These are phyloP conservation scores for Ginglymostoma cirratum DNA, from an alignment of 2,113 vertebrate species.

Conservation along the genomic window DNA sequence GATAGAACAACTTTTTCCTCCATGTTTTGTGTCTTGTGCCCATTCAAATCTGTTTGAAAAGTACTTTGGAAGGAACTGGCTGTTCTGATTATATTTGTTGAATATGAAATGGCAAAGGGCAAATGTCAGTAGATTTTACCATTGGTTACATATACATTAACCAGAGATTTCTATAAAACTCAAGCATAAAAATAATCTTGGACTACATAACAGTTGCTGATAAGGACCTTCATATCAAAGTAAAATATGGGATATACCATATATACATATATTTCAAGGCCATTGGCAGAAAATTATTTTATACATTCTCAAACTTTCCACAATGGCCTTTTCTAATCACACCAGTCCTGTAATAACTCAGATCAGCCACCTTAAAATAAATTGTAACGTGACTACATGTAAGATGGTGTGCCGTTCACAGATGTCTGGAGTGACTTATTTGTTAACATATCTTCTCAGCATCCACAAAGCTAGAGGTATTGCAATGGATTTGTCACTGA, in stretches of 20 bases:
- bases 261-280: slow-evolving; percentile 35
- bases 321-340: not conserved
- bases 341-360: not conserved
- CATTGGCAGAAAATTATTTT: not conserved
- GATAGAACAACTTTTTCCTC: not conserved
- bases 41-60: not conserved
- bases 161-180: slow-evolving; percentile 24
- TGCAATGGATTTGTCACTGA: slow-evolving; percentile 53
- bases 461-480: not conserved
- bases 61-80: not conserved
- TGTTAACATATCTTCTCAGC: not conserved
- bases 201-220: not conserved
- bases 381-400: not conserved
- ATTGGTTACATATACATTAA: slow-evolving; percentile 23
- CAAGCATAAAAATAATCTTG: slow-evolving; percentile 28
- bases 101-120: not conserved
- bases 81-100: not conserved
- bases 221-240: slow-evolving; percentile 2
- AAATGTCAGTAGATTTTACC: not conserved
- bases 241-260: slow-evolving; percentile 29
- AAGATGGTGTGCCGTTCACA: not conserved
- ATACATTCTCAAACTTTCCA: not conserved
- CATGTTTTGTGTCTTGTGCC: not conserved
- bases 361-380: not conserved
- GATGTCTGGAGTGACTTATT: not conserved